Evolutionary conservation across 2,888 invertebrate species (phyloP), one percentile per base, ranked within the genome.

Genomic region (Blastobasis adustella): DNA sequence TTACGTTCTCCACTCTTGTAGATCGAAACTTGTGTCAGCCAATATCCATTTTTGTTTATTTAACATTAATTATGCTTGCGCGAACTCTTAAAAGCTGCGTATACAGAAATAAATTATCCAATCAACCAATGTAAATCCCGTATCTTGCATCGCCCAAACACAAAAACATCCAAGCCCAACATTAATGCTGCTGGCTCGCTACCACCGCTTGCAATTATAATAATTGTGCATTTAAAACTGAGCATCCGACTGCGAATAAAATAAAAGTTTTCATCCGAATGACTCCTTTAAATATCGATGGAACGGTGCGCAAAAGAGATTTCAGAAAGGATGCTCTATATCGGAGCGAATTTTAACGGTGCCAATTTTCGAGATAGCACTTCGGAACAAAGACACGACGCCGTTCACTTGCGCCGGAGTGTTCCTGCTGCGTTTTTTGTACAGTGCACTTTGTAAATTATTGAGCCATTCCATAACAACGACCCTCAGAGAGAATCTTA

Each of bases 381-480:
- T 45, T 42, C 37, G 50, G 49, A 56, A 57, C 56, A 57, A 57
- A 54, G 54, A 54, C 50, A 44, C 46, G 4, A 23, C 39, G 37
- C 38, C 23, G 9, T 47, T 9, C 10, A 6, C 8, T 40, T 9
- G 36, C 36, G 10, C 5, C 46, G 46, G 1, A 9, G 23, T 45
- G n/a, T 0, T 10, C 23, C 10, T 10, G 4, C 23, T 23, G 23
- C 23, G 23, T 23, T 23, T 23, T 23, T 23, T 23, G 23, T 23
- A 23, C 23, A 9, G n/a, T 41, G 23, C 41, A 41, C 8, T 9
- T 7, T 41, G 7, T 41, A 9, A 41, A n/a, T 41, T 7, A 41
- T 10, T 8, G 44, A 44, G n/a, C 10, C 44, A 6, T 6, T 44
- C 6, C 44, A 44, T 10, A 8, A 10, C n/a, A 6, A n/a, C 46